These are phyloP conservation scores for Orchestes rusci DNA, from an alignment of 2,888 invertebrate genomes.

Conservation along the genomic window DNA sequence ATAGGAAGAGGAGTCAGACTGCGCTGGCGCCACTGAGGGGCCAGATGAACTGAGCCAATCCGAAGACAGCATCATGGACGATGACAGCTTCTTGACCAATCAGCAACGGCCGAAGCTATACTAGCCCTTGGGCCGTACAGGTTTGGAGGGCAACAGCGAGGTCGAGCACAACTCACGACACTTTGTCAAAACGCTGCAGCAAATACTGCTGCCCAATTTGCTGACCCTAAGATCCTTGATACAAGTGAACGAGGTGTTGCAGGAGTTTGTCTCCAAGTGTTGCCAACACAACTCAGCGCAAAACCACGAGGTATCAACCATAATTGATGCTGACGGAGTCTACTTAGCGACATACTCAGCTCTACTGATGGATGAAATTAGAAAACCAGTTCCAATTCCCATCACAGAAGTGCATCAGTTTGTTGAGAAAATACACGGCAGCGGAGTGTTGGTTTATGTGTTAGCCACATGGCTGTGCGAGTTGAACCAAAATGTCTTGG, in stretches of 20 bases:
- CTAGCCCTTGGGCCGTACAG: conserved; percentile 44
- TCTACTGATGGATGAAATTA: conserved; percentile 59
- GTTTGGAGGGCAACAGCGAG: conserved; percentile 65
- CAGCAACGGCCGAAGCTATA: conserved; percentile 47
- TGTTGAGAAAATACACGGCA: conserved; percentile 85
- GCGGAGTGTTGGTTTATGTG: conserved; percentile 86
- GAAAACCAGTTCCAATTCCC: conserved; percentile 48
- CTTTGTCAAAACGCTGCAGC: conserved; percentile 70
- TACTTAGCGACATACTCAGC: conserved; percentile 87
- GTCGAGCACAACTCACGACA: conserved; percentile 81
- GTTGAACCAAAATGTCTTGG: conserved; percentile 79
- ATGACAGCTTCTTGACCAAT: conserved; percentile 58
- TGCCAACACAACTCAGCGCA: conserved; percentile 72
- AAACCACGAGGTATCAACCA: conserved; percentile 59
- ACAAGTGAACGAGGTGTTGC: conserved; percentile 84
- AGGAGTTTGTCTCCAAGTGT: conserved; percentile 85
- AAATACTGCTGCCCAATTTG: conserved; percentile 69
- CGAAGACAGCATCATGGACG: conserved; percentile 68
- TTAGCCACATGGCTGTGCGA: conserved; percentile 92
- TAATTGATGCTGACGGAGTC: conserved; percentile 92
- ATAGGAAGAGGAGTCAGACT: conserved; percentile 43
- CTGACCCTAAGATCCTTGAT: conserved; percentile 70
- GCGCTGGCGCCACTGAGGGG: conserved; percentile 60
- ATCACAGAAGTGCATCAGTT: conserved; percentile 82
- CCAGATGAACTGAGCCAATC: conserved; percentile 56